Conservation (phyloP, 1,140 invertebrate species). For the Brachionus rubens region DNA sequence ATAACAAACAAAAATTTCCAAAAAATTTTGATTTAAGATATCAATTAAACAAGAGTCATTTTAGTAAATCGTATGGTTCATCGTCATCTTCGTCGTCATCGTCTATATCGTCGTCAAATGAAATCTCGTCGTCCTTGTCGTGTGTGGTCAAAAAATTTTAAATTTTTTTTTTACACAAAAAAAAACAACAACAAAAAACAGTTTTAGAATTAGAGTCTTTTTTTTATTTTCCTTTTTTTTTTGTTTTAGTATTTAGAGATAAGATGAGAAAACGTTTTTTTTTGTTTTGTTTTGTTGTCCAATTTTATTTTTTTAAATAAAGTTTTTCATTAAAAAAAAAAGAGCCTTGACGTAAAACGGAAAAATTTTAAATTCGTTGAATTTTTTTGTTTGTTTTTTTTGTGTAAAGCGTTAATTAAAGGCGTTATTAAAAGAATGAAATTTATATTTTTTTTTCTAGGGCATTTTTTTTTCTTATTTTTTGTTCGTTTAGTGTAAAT, state of each 20-base stretch:
- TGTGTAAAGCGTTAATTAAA: no score
- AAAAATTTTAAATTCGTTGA: no score
- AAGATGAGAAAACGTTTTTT: neutral
- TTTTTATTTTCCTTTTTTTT: neutral
- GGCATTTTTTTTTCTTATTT: no score
- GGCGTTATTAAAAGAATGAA: no score
- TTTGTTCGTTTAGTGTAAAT: no score
- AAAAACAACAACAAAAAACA: no score
- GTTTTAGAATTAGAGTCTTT: neutral
- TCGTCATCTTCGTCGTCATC: constrained; percentile 13
- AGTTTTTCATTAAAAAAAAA: neutral
- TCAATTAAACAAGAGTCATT: neutral
- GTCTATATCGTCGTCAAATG: constrained; percentile 12
- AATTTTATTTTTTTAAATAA: constrained; percentile 4
- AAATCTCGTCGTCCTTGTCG: neutral
- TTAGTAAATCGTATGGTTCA: constrained; percentile 8
- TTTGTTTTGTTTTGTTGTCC: neutral
- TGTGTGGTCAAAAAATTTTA: neutral
- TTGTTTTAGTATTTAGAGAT: constrained; percentile 16
- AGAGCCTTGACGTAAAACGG: no score
- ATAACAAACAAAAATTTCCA: neutral
- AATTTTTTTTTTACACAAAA: neutral
- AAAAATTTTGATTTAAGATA: neutral
- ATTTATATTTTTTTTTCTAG: no score
- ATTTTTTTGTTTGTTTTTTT: no score